phyloP scores from a whole-genome alignment of 2,113 vertebrate genomes.

The Apeltes quadracus region DNA sequence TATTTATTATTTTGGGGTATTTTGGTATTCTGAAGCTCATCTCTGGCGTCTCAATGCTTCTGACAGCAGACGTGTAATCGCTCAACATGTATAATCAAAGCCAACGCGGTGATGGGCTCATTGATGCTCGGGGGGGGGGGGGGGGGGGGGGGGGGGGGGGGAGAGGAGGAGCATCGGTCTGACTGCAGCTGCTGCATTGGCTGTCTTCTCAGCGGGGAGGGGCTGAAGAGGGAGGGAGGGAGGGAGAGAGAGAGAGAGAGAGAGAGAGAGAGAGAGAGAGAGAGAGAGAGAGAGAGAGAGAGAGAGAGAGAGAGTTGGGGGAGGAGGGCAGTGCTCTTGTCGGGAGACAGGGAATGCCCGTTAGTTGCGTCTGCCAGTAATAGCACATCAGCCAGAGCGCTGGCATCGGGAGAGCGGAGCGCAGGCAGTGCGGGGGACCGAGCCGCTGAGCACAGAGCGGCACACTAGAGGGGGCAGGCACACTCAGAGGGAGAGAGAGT shows the following conservation, averaged over 20 bases:
- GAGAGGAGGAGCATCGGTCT: conserved; percentile 66
- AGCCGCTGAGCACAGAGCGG: conserved; percentile 67
- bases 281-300: conserved; percentile 41
- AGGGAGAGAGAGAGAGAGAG: conserved; percentile 47
- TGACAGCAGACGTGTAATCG: conserved; percentile 50
- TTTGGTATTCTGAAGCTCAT: conserved; percentile 39
- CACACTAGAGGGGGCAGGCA: conserved; percentile 54
- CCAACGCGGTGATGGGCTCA: conserved; percentile 83
- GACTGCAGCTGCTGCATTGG: conserved; percentile 73
- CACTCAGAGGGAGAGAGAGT: conserved; percentile 22
- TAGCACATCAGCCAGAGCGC: conserved; percentile 80
- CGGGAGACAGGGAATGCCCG: conserved; percentile 83
- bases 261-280: conserved; percentile 37
- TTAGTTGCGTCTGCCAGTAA: conserved; percentile 85
- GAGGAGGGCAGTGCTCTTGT: conserved; percentile 73
- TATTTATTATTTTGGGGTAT: conserved; percentile 10
- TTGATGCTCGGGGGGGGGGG: conserved; percentile 81
- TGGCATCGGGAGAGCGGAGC: conserved; percentile 68
- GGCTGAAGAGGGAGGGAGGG: conserved; percentile 54
- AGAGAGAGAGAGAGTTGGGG: conserved; percentile 61
- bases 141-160: conserved; percentile 74
- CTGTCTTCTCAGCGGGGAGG: conserved; percentile 75
- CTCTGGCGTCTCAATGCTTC: conserved; percentile 40
- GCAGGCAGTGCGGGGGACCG: conserved; percentile 60
- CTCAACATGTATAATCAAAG: conserved; percentile 85